Base-by-base conservation (phyloP, 2,113 vertebrate species). In the Strigops habroptila region DNA sequence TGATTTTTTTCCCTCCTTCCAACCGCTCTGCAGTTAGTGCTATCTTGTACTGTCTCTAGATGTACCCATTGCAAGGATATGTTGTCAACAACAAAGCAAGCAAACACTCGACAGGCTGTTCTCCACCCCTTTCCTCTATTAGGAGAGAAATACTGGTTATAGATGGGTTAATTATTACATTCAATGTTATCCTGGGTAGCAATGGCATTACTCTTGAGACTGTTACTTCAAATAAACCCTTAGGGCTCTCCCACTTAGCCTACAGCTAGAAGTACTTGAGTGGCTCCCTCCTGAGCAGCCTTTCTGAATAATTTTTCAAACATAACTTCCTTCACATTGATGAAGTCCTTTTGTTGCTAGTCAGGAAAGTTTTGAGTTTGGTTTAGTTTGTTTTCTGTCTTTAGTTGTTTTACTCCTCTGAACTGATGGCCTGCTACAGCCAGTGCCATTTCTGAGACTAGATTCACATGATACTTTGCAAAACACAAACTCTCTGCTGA, bases 111-210 rank as follows among this genome's bases (percentile, higher is more conserved):
- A 49, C 59, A 63, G 33, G 16, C 51, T 70, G 13, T 67, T 94
- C 86, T 80, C 71, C 63, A 69, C n/a, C 37, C 15, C 18, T 46
- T 86, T 70, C 53, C 59, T 86, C 76, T 81, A 8, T 60, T 63
- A 70, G n/a, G 30, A 63, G 37, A 81, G 43, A 82, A 95, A 81
- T 75, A 9, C 14, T 75, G 76, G 31, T 70, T 93, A 67, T 12
- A 75, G 55, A 37, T 64, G 46, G 55, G 53, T 88, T 90, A 91
- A 92, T 96, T 81, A 81, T 67, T 86, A 75, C 80, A 67, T 83
- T 88, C 73, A 74, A 3, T 39, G 18, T 63, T 64, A 35, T 31
- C 30, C 64, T 43, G 35, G 60, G 48, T 71, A 84, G 39, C 25
- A 93, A 23, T 71, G 64, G 27, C 28, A 75, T 62, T 77, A 55